phyloP scores from a whole-genome alignment of 2,113 vertebrate genomes.

The Chrysemys picta region DNA sequence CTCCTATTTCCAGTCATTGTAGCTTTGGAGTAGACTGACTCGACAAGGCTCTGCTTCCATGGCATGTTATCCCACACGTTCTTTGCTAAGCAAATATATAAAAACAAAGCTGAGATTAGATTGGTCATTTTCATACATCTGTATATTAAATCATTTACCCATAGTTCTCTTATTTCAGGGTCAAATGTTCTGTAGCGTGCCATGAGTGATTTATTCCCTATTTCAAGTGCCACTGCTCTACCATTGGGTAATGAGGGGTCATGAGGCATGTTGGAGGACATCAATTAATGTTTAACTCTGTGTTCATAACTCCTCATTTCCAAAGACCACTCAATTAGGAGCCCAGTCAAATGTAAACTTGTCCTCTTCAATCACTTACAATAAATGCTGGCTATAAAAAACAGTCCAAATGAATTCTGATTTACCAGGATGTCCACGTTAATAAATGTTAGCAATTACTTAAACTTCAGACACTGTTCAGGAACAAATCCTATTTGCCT shows the following conservation, averaged over 20 bases:
- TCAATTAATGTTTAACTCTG: neutral
- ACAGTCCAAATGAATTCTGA: constrained; percentile 17
- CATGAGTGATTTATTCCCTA: neutral
- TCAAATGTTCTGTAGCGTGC: neutral
- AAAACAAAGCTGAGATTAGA: neutral
- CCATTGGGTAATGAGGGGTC: constrained; percentile 8
- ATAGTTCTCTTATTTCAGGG: neutral
- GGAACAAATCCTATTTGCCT: constrained; percentile 27
- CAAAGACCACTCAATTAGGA: constrained; percentile 10
- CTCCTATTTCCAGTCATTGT: neutral
- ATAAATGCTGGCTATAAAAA: neutral
- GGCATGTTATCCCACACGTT: neutral
- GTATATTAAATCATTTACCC: neutral
- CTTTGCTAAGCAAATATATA: neutral
- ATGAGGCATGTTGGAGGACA: neutral
- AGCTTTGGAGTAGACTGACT: neutral
- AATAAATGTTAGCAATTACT: constrained; percentile 19
- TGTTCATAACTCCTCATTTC: neutral
- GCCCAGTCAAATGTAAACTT: neutral
- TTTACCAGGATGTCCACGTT: constrained; percentile 3
- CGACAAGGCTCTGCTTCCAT: neutral
- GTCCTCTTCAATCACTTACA: neutral
- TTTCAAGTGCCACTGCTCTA: neutral
- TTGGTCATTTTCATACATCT: neutral
- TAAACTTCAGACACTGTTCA: constrained; percentile 17